Percentiles rank a stretch among this genome's conserved stretches.
Conservation (phyloP, 2,888 invertebrate species). For the Disparrhopalites patrizii region DNA sequence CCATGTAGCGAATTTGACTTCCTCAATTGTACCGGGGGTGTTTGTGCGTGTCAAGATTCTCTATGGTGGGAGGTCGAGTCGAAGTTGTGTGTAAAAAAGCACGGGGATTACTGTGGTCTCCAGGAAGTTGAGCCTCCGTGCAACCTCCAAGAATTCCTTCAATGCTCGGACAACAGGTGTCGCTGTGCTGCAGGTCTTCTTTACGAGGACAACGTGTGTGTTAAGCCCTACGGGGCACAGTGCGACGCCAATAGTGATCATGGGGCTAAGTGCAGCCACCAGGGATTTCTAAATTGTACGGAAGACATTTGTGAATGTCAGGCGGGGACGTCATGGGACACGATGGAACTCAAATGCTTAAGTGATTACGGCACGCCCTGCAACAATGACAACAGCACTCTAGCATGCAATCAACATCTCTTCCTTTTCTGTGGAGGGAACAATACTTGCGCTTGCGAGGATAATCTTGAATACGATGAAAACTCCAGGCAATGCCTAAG, state of each 20-base stretch:
- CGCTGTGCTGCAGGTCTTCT: too few species aligned
- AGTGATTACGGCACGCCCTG: not conserved
- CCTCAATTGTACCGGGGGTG: too few species aligned
- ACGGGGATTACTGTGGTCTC: too few species aligned
- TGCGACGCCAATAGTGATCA: not conserved
- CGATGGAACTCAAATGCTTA: not conserved
- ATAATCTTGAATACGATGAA: not conserved
- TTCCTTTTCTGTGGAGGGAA: not conserved
- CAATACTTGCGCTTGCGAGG: not conserved
- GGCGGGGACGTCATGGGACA: not conserved
- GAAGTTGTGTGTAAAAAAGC: too few species aligned
- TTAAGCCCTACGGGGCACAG: too few species aligned
- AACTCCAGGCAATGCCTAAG: not conserved
- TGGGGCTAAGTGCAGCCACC: not conserved
- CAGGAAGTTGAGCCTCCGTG: too few species aligned
- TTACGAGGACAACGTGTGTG: too few species aligned
- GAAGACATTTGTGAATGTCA: not conserved
- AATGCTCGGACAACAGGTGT: too few species aligned
- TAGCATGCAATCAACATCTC: not conserved
- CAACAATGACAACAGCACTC: not conserved
- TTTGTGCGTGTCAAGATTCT: too few species aligned
- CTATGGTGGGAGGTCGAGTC: too few species aligned
- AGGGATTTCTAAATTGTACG: not conserved
- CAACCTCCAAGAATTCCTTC: too few species aligned
- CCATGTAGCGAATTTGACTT: too few species aligned